Conservation (phyloP, 2,888 invertebrate genomes). For the Andrena fulva region DNA sequence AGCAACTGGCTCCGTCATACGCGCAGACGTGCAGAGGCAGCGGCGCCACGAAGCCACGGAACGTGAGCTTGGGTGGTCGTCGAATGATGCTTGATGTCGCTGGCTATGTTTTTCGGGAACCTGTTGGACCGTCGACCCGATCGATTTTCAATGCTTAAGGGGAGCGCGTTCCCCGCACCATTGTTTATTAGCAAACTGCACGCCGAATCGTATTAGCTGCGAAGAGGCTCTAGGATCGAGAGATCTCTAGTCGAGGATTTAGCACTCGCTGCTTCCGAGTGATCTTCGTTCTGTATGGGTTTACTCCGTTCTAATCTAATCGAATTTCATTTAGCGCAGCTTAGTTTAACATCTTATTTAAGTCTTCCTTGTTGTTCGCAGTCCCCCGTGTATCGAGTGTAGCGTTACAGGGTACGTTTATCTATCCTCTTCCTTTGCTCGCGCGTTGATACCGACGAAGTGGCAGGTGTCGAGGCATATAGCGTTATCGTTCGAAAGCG, state of each 20-base stretch:
- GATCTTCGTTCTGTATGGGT: background rate
- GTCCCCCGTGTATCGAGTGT: background rate
- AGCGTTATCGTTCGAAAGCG: background rate
- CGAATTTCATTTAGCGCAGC: conserved; percentile 6
- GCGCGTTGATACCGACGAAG: conserved; percentile 3
- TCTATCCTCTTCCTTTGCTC: conserved; percentile 17
- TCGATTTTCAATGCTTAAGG: conserved; percentile 8
- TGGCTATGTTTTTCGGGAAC: conserved; percentile 2
- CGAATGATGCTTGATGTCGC: background rate
- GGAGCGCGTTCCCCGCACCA: background rate
- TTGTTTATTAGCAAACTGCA: conserved; percentile 16
- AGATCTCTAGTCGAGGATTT: background rate
- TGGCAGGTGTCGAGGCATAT: background rate
- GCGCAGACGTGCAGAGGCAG: conserved; percentile 8
- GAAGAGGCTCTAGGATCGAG: background rate
- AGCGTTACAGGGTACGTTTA: background rate
- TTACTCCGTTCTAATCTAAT: background rate
- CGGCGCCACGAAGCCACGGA: background rate
- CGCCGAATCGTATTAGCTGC: background rate
- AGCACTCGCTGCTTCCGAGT: conserved; percentile 5
- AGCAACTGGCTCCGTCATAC: background rate
- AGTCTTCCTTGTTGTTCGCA: background rate
- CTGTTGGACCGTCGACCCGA: conserved; percentile 4
- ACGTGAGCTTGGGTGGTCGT: background rate
- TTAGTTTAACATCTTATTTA: background rate